phyloP scores from a whole-genome alignment of 1,140 invertebrate genomes.

The Apis dorsata region DNA sequence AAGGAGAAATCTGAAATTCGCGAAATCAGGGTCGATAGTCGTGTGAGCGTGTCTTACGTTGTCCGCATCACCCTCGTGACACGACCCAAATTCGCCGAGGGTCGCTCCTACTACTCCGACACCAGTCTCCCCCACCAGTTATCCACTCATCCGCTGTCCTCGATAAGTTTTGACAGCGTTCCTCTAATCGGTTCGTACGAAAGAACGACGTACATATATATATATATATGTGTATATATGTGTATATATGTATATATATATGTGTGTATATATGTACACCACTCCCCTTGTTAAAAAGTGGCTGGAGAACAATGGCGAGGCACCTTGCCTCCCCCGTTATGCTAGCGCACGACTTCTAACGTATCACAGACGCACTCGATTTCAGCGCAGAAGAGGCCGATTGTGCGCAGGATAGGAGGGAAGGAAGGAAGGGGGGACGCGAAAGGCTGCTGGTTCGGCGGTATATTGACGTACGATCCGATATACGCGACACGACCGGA shows the following conservation, averaged over 20 bases:
- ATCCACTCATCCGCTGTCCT: slow-evolving; percentile 29
- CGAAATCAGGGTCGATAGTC: slow-evolving; percentile 46
- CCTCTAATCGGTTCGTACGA: slow-evolving; percentile 47
- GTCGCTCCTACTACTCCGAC: slow-evolving; percentile 26
- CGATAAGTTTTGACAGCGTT: slow-evolving; percentile 51
- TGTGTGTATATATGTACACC: background rate
- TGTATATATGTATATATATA: no score
- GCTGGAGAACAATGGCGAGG: slow-evolving; percentile 53
- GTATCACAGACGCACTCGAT: slow-evolving; percentile 55
- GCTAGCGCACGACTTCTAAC: slow-evolving; percentile 31
- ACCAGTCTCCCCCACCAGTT: background rate
- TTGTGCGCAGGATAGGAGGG: slow-evolving; percentile 37
- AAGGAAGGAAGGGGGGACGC: slow-evolving; percentile 36
- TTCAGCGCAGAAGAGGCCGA: slow-evolving; percentile 53
- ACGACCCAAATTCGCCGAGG: slow-evolving; percentile 55
- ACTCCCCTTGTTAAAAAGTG: slow-evolving; percentile 58
- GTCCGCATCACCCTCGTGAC: slow-evolving; percentile 46
- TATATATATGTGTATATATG: background rate
- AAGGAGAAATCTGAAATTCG: slow-evolving; percentile 42
- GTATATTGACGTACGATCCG: slow-evolving; percentile 74
- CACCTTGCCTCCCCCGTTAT: slow-evolving; percentile 28
- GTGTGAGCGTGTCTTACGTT: slow-evolving; percentile 29
- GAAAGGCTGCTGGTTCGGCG: slow-evolving; percentile 53
- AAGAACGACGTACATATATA: background rate
- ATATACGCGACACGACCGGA: slow-evolving; percentile 74